Evolutionary conservation across 2,113 vertebrate species (phyloP), one percentile per base, ranked within the genome.

Genomic region (Rhagologus leucostigma): DNA sequence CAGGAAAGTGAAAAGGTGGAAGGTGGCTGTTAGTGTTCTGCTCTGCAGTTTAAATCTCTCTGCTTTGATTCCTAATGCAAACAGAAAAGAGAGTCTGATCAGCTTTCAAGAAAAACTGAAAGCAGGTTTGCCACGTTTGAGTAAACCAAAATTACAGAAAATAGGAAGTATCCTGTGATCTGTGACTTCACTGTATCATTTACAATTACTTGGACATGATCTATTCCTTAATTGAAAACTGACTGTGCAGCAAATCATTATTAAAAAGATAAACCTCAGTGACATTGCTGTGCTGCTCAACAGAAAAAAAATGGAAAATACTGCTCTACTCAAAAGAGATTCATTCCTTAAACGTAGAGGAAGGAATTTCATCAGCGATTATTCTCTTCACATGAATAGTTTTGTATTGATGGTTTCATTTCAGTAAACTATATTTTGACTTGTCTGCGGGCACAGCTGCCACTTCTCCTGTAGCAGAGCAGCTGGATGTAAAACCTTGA

Each of bases 351-450:
- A 65, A 20, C 7, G 3, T 7, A 65, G 65, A 82, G 65, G 27
- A 53, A 46, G 10, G 7, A 41, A 30, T 64, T 92, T 92, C 35
- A 39, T 55, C 42, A 44, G 59, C 49, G 62, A 6, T 68, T 53
- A 21, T 20, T 67, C 23, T 77, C 21, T 55, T 76, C 22, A n/a
- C 56, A 63, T 60, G 23, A 87, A 21, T 59, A 42, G 32, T 65
- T 90, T 76, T 69, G 33, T 78, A 56, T 50, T 52, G 29, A n/a
- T 78, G 52, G 56, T 90, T 93, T 81, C 64, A 84, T 70, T 94
- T 94, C 49, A 56, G 16, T 68, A 89, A 87, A 39, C 56, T 80
- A 1, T 82, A 50, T 89, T 94, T 94, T 91, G 42, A 65, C 50
- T 55, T 57, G 11, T 33, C 44, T 85, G 57, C 0, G 2, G 59